These are phyloP conservation scores for Orycteropus afer DNA, from an alignment of 2,113 vertebrate species.

Conservation along the genomic window DNA sequence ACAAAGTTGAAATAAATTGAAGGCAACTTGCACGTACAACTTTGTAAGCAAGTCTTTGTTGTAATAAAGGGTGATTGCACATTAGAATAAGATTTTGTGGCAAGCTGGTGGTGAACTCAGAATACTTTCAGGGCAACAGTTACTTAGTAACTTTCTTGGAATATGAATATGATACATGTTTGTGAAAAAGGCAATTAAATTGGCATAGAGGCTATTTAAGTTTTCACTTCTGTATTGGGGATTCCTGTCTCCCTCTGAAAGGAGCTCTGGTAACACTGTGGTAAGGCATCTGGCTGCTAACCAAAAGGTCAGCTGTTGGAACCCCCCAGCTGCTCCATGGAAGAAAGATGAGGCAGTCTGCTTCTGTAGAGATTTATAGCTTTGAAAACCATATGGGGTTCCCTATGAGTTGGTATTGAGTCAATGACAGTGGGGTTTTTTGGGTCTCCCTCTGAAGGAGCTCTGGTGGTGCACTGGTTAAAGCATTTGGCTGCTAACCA, in stretches of 20 bases:
- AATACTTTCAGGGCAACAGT: conserved; percentile 22
- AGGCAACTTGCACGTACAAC: conserved; percentile 30
- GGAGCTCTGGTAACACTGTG: no score
- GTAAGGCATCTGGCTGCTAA: no score
- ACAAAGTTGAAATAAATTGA: conserved; percentile 42
- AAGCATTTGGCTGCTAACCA: no score
- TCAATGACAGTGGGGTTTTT: no score
- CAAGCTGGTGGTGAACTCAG: background rate
- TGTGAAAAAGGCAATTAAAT: conserved; percentile 73
- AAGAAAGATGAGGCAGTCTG: no score
- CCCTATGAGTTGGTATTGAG: no score
- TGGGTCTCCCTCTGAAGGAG: no score
- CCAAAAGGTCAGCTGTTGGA: no score
- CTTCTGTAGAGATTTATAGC: no score
- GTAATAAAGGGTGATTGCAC: background rate
- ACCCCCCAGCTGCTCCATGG: no score
- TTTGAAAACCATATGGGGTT: no score
- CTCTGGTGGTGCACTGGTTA: no score
- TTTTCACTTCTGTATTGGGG: conserved; percentile 43
- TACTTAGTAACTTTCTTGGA: conserved; percentile 54
- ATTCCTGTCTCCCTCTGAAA: background rate
- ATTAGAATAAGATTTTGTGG: conserved; percentile 2
- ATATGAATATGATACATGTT: conserved; percentile 61
- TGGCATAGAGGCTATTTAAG: conserved; percentile 61
- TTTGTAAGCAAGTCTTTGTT: conserved; percentile 71